These are phyloP conservation scores for Sebastes itinus DNA, from an alignment of 2,797 vertebrate species.

Conservation along the genomic window DNA sequence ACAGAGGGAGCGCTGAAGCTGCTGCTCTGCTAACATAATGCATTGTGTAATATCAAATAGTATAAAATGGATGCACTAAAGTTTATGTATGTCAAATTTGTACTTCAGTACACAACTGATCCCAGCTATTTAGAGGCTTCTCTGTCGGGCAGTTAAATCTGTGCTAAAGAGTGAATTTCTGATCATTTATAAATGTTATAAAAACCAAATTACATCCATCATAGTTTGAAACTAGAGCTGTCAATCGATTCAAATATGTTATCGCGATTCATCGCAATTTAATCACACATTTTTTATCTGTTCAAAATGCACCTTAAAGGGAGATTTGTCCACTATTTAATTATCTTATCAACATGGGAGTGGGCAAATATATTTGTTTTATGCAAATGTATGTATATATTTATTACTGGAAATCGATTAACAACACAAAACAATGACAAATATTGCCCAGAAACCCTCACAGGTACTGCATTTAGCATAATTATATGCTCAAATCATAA, in stretches of 20 bases:
- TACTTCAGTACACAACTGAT: background rate
- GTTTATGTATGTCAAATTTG: background rate
- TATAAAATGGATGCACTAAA: background rate
- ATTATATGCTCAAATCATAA: too few relatives aligned
- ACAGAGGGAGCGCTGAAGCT: background rate
- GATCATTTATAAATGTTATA: background rate
- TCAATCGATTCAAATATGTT: too few relatives aligned
- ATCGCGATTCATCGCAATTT: too few relatives aligned
- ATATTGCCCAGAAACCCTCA: too few relatives aligned
- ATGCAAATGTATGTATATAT: too few relatives aligned
- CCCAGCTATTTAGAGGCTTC: background rate
- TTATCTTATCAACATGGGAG: too few relatives aligned
- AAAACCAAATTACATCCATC: background rate
- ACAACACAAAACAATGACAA: too few relatives aligned
- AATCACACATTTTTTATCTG: too few relatives aligned
- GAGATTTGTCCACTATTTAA: too few relatives aligned
- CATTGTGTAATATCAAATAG: background rate
- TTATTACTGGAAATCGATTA: accelerated
- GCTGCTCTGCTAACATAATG: background rate
- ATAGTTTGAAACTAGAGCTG: background rate
- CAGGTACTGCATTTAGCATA: too few relatives aligned
- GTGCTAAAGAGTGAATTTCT: background rate
- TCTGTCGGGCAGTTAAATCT: background rate
- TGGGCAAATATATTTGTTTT: too few relatives aligned
- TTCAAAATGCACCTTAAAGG: too few relatives aligned